Evolutionary conservation across 1,140 invertebrate genomes (phyloP).

Genomic region (Listronotus bonariensis): DNA sequence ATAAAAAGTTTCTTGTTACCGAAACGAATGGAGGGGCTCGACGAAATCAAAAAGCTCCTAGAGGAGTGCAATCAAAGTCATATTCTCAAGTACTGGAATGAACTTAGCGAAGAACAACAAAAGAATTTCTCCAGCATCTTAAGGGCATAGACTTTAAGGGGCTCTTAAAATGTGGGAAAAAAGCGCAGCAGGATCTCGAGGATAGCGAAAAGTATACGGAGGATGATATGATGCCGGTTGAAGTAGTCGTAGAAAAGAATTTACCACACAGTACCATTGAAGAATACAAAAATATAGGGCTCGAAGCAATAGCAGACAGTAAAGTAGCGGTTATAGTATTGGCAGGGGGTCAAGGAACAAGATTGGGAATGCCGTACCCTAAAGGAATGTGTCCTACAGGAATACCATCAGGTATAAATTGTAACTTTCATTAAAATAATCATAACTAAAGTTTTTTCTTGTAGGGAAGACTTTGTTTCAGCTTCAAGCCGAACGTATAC

Average conservation of each 20-base stretch:
- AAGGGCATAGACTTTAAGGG: conserved; percentile 66
- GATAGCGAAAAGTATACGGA: conserved; percentile 71
- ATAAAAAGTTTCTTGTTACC: conserved; percentile 20
- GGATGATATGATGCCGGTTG: conserved; percentile 78
- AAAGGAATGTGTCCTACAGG: conserved; percentile 97
- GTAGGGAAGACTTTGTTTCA: conserved; percentile 90
- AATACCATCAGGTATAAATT: conserved; percentile 61
- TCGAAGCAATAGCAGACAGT: conserved; percentile 75
- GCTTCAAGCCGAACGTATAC: conserved; percentile 92
- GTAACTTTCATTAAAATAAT: too few relatives aligned
- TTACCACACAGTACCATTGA: conserved; percentile 64
- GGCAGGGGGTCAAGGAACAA: conserved; percentile 78
- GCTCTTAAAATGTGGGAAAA: conserved; percentile 67
- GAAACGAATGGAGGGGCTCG: conserved; percentile 21
- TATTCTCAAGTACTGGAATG: conserved; percentile 83
- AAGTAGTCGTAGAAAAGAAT: conserved; percentile 57
- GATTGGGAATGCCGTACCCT: conserved; percentile 90
- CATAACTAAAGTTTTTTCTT: conserved; percentile 57
- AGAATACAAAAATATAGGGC: conserved; percentile 69
- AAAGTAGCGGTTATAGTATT: conserved; percentile 83
- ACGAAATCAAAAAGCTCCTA: conserved; percentile 30
- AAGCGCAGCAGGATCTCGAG: conserved; percentile 63
- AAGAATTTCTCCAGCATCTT: conserved; percentile 64
- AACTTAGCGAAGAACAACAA: conserved; percentile 69
- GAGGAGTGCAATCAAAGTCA: conserved; percentile 71